phyloP scores from a whole-genome alignment of 2,113 vertebrate species.

The Perccottus glenii region DNA sequence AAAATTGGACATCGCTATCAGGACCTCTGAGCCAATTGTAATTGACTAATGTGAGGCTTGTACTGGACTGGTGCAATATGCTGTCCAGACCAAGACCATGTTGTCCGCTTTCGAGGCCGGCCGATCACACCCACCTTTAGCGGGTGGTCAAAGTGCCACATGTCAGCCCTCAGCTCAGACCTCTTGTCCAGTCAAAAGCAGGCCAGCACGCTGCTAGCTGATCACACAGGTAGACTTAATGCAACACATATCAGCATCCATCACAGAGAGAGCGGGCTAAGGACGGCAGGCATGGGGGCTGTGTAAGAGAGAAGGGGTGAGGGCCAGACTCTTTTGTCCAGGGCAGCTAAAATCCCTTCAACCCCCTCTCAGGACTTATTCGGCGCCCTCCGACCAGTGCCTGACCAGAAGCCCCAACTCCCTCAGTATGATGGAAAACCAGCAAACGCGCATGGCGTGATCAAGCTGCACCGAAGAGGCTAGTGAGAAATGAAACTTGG shows the following conservation, averaged over 20 bases:
- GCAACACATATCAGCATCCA: conserved; percentile 78
- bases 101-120: conserved; percentile 52
- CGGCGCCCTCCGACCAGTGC: conserved; percentile 31
- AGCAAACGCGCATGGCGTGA: conserved; percentile 71
- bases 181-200: conserved; percentile 58
- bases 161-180: conserved; percentile 71
- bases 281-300: conserved; percentile 46
- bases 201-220: conserved; percentile 65
- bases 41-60: conserved; percentile 38
- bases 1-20: conserved; percentile 52
- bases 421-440: conserved; percentile 69
- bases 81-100: conserved; percentile 51
- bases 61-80: conserved; percentile 37
- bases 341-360: conserved; percentile 82
- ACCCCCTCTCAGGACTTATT: conserved; percentile 59
- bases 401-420: conserved; percentile 51
- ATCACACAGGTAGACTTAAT: conserved; percentile 72
- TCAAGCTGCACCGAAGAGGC: conserved; percentile 62
- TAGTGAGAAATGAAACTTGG: conserved; percentile 49
- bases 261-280: conserved; percentile 55
- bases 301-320: conserved; percentile 58
- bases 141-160: conserved; percentile 58
- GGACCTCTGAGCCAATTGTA: conserved; percentile 60
- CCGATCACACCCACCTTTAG: conserved; percentile 29
- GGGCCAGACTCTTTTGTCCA: conserved; percentile 74